Conservation (phyloP, 2,797 vertebrate species). For the Brachymystax lenok region DNA sequence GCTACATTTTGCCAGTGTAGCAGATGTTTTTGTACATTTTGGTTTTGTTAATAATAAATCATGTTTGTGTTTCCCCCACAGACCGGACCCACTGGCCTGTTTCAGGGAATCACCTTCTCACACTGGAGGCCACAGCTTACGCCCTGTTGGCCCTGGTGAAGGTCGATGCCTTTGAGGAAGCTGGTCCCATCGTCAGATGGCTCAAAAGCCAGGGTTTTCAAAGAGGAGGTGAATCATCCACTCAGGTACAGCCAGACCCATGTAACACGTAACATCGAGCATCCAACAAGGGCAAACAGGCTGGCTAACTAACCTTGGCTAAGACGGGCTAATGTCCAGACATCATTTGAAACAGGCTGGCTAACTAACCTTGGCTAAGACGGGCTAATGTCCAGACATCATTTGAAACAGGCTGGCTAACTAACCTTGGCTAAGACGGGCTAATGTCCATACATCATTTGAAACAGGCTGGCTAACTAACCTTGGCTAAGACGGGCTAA, state of each 20-base stretch:
- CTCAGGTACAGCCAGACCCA: conserved; percentile 74
- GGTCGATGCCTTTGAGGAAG: conserved; percentile 46
- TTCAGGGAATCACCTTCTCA: conserved; percentile 54
- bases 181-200: conserved; percentile 72
- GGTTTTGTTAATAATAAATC: not conserved
- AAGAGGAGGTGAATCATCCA: conserved; percentile 78
- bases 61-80: conserved; percentile 27
- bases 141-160: conserved; percentile 81
- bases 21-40: not conserved
- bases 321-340: not conserved
- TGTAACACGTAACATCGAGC: not conserved
- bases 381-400: not conserved
- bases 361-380: no score
- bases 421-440: no score
- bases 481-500: no score
- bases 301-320: no score
- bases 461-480: no score
- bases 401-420: no score
- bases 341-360: no score
- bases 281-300: no score
- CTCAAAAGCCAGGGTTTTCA: conserved; percentile 74
- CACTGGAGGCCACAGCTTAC: conserved; percentile 87
- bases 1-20: not conserved
- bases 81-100: conserved; percentile 73
- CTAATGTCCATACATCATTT: not conserved